Conservation (phyloP, 1,140 invertebrate species). For the Aphidius ervi region DNA sequence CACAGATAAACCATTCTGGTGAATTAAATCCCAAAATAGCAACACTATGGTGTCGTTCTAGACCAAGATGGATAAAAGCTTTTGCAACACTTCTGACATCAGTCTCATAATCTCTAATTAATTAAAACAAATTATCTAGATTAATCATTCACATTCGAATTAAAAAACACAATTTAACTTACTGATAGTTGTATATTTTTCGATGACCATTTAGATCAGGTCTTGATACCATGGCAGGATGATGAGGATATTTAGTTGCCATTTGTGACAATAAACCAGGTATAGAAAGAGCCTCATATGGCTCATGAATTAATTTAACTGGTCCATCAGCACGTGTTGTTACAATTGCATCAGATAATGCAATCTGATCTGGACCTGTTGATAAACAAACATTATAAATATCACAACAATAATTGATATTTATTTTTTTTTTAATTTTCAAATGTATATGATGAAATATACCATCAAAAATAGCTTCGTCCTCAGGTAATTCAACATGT, state of each 20-base stretch:
- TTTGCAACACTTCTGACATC: constrained; percentile 74
- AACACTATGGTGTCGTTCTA: constrained; percentile 76
- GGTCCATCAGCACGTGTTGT: constrained; percentile 57
- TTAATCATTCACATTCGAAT: not conserved
- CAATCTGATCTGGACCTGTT: constrained; percentile 68
- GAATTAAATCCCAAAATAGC: constrained; percentile 89
- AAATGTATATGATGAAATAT: not conserved
- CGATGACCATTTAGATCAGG: not conserved
- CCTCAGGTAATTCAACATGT: too few species aligned
- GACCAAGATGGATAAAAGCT: constrained; percentile 79
- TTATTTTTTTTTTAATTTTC: not conserved
- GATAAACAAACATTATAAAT: not conserved
- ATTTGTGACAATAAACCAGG: too few species aligned
- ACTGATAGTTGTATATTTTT: constrained; percentile 1
- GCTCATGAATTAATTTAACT: constrained; percentile 51
- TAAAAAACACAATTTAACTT: too few species aligned
- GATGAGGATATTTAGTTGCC: too few species aligned
- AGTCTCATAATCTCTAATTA: constrained; percentile 70
- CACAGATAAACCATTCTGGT: constrained; percentile 85
- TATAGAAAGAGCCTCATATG: too few species aligned
- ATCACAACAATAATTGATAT: not conserved
- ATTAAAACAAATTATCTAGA: constrained; percentile 20
- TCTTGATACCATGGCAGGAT: not conserved
- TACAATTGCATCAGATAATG: constrained; percentile 56
- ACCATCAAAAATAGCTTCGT: too few species aligned